phyloP scores from a whole-genome alignment of 2,113 vertebrate species.

The Salvelinus fontinalis region DNA sequence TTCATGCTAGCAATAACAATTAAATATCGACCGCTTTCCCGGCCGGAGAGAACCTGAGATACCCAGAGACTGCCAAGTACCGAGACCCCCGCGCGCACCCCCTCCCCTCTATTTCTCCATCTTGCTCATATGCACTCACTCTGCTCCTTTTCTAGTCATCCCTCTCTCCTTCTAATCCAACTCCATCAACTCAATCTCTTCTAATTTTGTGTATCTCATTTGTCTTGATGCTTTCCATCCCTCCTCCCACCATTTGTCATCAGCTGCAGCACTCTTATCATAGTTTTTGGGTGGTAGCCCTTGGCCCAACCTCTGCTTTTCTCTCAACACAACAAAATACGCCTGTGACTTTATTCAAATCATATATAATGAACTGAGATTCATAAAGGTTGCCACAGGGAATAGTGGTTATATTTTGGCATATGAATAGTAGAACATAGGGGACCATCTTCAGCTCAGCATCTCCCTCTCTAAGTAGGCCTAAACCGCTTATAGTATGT shows the following conservation, averaged over 20 bases:
- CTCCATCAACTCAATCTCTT: constrained; percentile 74
- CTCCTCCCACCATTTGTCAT: constrained; percentile 65
- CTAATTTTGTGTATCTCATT: constrained; percentile 75
- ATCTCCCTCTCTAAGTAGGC: too few species aligned
- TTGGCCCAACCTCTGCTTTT: constrained; percentile 28
- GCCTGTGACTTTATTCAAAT: too few species aligned
- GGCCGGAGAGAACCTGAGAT: constrained; percentile 85
- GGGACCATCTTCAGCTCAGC: too few species aligned
- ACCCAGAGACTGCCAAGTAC: constrained; percentile 85
- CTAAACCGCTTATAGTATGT: too few species aligned
- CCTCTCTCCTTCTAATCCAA: constrained; percentile 71
- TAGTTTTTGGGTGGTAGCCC: background rate
- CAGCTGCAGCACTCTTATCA: background rate
- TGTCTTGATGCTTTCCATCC: constrained; percentile 70
- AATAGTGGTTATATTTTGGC: too few species aligned
- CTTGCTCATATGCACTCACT: constrained; percentile 67
- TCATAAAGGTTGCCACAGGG: too few species aligned
- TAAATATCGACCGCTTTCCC: constrained; percentile 88
- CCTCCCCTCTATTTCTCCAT: constrained; percentile 60
- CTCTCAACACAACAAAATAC: background rate
- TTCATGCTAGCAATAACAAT: constrained; percentile 92
- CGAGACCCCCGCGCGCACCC: constrained; percentile 56
- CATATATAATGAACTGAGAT: too few species aligned
- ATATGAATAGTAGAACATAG: too few species aligned
- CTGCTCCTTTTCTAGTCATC: constrained; percentile 64